A percentile compares a stretch with the other conserved stretches of the same genome.
Conservation (phyloP, 2,797 vertebrate genomes). For the Ptychadena robeensis region DNA sequence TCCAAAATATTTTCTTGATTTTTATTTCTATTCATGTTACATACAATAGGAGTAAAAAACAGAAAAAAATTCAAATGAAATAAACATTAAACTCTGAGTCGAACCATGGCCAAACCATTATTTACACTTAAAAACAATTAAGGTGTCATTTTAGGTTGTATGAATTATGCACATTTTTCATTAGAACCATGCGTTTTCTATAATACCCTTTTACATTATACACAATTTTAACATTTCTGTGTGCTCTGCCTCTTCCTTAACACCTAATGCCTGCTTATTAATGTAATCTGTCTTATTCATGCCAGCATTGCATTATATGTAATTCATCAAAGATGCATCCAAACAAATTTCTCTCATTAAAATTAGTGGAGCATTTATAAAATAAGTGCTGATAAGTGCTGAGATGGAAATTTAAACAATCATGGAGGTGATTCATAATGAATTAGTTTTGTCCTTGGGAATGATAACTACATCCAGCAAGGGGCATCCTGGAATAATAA, state of each 20-base stretch:
- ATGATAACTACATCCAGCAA: conserved; percentile 36
- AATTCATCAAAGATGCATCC: conserved; percentile 45
- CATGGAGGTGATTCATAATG: conserved; percentile 43
- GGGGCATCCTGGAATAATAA: background rate
- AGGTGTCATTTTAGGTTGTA: background rate
- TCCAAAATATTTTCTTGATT: too few species aligned
- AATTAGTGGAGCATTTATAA: conserved; percentile 52
- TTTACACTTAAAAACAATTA: background rate
- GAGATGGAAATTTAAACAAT: conserved; percentile 44
- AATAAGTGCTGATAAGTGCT: conserved; percentile 46
- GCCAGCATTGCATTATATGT: conserved; percentile 30
- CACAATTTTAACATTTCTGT: background rate
- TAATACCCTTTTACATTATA: background rate
- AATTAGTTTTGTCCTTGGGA: conserved; percentile 45
- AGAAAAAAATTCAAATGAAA: background rate
- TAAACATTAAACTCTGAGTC: background rate
- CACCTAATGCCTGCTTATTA: conserved; percentile 27
- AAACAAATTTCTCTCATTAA: conserved; percentile 50
- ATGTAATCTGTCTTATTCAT: conserved; percentile 42
- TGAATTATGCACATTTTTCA: background rate
- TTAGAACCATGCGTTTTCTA: background rate
- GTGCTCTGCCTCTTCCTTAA: background rate
- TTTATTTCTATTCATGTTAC: too few species aligned
- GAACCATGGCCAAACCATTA: conserved; percentile 1
- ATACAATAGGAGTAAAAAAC: background rate